Percentiles rank a stretch among this genome's conserved stretches.
Evolutionary conservation across 1,140 invertebrate species (phyloP).

Genomic region (Drosophila tristis): DNA sequence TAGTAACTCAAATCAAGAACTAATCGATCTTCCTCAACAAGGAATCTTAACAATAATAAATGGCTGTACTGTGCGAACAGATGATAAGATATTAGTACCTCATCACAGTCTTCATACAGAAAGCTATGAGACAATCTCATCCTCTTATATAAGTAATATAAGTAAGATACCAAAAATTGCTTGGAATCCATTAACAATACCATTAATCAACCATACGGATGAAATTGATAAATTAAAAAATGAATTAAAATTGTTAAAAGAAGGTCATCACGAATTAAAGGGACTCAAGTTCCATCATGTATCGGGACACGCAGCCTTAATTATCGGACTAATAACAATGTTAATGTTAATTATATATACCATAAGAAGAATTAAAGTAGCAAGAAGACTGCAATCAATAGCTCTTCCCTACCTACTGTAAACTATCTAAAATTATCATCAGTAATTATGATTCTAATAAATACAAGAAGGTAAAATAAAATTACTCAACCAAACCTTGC

Average conservation of each 20-base stretch:
- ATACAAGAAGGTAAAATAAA: too few species aligned
- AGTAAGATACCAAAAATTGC: background rate
- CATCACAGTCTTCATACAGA: too few species aligned
- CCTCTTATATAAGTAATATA: background rate
- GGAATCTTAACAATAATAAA: background rate
- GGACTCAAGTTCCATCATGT: constrained; percentile 2
- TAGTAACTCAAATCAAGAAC: background rate
- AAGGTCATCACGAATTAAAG: constrained; percentile 1
- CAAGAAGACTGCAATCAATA: too few species aligned
- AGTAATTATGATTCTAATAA: too few species aligned
- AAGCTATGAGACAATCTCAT: background rate
- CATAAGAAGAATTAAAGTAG: too few species aligned
- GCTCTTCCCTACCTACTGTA: too few species aligned
- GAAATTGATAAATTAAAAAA: background rate
- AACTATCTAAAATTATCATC: too few species aligned
- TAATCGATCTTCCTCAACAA: constrained; percentile 3
- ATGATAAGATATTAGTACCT: too few species aligned
- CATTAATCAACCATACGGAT: too few species aligned
- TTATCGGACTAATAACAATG: too few species aligned
- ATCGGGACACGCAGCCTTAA: background rate
- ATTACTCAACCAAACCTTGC: too few species aligned
- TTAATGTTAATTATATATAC: too few species aligned
- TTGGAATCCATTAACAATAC: constrained; percentile 3
- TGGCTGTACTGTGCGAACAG: constrained; percentile 3
- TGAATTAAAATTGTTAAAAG: background rate